Percentiles rank a stretch among this genome's conserved stretches.
phyloP scores from a whole-genome alignment of 2,888 invertebrate species.

The Ormyrus nitidulus region DNA sequence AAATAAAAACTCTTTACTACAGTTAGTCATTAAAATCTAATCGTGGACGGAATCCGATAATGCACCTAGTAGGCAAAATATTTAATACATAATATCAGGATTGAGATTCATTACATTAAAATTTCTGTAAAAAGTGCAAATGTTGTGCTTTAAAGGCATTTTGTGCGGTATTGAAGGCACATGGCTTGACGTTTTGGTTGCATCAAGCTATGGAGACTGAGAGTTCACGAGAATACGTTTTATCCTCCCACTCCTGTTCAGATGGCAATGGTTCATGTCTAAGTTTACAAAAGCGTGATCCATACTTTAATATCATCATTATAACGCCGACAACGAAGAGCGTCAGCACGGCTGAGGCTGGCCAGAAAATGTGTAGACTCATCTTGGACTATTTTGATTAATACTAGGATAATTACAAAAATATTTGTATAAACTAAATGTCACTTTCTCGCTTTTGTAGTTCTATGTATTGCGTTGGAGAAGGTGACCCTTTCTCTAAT shows the following conservation, averaged over 20 bases:
- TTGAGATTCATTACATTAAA: slow-evolving; percentile 22
- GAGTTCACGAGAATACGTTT: slow-evolving; percentile 77
- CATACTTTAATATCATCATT: slow-evolving; percentile 85
- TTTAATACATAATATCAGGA: slow-evolving; percentile 31
- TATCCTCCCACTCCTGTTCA: slow-evolving; percentile 82
- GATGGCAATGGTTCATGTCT: slow-evolving; percentile 83
- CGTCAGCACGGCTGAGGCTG: slow-evolving; percentile 84
- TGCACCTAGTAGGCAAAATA: slow-evolving; percentile 45
- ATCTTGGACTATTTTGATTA: slow-evolving; percentile 71
- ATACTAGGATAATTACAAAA: slow-evolving; percentile 9
- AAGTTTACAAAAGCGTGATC: slow-evolving; percentile 83
- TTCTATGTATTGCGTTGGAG: slow-evolving; percentile 78
- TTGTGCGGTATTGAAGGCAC: slow-evolving; percentile 36
- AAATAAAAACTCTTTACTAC: slow-evolving; percentile 45
- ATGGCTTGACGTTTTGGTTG: slow-evolving; percentile 23
- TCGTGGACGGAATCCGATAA: slow-evolving; percentile 60
- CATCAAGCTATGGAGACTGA: slow-evolving; percentile 70
- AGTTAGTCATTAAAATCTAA: slow-evolving; percentile 47
- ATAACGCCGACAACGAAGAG: slow-evolving; percentile 86
- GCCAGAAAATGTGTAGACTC: slow-evolving; percentile 86
- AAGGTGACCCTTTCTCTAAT: slow-evolving; percentile 56
- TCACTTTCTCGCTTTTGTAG: slow-evolving; percentile 89
- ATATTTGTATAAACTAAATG: slow-evolving; percentile 72
- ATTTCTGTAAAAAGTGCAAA: slow-evolving; percentile 4
- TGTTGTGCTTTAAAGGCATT: slow-evolving; percentile 10